Percentiles rank a stretch among this genome's conserved stretches.
These are phyloP conservation scores for Oostethus manadensis DNA, from an alignment of 2,113 vertebrate species.

Conservation along the genomic window DNA sequence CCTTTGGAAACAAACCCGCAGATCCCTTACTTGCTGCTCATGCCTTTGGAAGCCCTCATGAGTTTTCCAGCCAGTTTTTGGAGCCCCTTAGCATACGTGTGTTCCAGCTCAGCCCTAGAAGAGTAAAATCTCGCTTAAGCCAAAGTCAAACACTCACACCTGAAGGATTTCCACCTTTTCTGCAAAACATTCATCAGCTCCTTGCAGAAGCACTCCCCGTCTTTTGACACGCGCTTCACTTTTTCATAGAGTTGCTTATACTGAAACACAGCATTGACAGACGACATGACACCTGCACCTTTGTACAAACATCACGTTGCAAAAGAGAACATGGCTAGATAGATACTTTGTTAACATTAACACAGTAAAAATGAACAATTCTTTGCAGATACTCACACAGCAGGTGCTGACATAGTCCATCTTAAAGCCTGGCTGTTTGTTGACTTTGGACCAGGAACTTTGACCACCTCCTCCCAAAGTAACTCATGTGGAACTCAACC, in stretches of 20 bases:
- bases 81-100: slow-evolving; percentile 78
- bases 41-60: slow-evolving; percentile 73
- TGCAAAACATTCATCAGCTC: slow-evolving; percentile 80
- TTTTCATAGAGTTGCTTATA: slow-evolving; percentile 82
- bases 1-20: slow-evolving; percentile 4
- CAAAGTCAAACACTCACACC: slow-evolving; percentile 30
- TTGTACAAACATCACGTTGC: not conserved
- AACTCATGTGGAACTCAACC: slow-evolving; percentile 64
- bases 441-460: slow-evolving; percentile 66
- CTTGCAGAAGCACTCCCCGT: slow-evolving; percentile 83
- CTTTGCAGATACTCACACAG: slow-evolving; percentile 72
- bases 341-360: too few relatives aligned
- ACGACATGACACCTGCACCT: not conserved
- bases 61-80: slow-evolving; percentile 79
- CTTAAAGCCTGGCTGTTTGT: slow-evolving; percentile 61
- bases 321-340: not conserved
- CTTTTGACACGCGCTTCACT: slow-evolving; percentile 80
- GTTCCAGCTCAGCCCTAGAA: slow-evolving; percentile 78
- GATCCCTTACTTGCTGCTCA: slow-evolving; percentile 76
- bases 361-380: slow-evolving; percentile 9
- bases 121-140: not conserved
- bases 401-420: slow-evolving; percentile 80
- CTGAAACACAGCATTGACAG: slow-evolving; percentile 60
- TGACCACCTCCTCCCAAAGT: slow-evolving; percentile 53
- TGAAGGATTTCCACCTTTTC: slow-evolving; percentile 72